Percentiles rank a stretch among this genome's conserved stretches.
Conservation (phyloP, 2,888 invertebrate genomes). For the Monoplex corrugatus region DNA sequence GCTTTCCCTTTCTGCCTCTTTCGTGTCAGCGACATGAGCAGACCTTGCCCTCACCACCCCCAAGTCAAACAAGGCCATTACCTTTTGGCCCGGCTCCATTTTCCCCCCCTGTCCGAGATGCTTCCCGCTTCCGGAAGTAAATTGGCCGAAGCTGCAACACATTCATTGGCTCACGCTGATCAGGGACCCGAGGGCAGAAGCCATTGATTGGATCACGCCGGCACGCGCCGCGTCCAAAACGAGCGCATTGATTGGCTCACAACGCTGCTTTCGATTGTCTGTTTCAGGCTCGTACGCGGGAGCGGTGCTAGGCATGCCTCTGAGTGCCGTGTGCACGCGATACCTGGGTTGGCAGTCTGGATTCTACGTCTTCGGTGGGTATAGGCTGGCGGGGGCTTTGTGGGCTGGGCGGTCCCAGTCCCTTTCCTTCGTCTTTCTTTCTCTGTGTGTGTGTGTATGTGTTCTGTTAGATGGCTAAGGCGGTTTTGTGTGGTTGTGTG, state of each 20-base stretch:
- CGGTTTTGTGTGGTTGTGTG: too few species aligned
- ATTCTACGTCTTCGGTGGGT: conserved; percentile 95
- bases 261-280: conserved; percentile 3
- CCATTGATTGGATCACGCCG: conserved; percentile 35
- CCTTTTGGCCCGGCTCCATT: too few species aligned
- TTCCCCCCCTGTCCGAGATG: too few species aligned
- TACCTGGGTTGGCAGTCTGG: conserved; percentile 95
- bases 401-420: too few species aligned
- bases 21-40: too few species aligned
- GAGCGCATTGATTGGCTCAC: conserved; percentile 43
- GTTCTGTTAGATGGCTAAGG: too few species aligned
- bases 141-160: conserved; percentile 20
- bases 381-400: neutral
- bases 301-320: conserved; percentile 95
- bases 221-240: neutral
- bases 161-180: conserved; percentile 46
- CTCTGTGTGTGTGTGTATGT: too few species aligned
- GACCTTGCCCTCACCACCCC: too few species aligned
- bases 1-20: too few species aligned
- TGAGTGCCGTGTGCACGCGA: conserved; percentile 95
- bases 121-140: conserved; percentile 50
- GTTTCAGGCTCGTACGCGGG: conserved; percentile 94
- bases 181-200: neutral
- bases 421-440: too few species aligned
- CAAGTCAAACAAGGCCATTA: too few species aligned